phyloP scores from a whole-genome alignment of 2,113 vertebrate species.

The Pelecanoides urinatrix region DNA sequence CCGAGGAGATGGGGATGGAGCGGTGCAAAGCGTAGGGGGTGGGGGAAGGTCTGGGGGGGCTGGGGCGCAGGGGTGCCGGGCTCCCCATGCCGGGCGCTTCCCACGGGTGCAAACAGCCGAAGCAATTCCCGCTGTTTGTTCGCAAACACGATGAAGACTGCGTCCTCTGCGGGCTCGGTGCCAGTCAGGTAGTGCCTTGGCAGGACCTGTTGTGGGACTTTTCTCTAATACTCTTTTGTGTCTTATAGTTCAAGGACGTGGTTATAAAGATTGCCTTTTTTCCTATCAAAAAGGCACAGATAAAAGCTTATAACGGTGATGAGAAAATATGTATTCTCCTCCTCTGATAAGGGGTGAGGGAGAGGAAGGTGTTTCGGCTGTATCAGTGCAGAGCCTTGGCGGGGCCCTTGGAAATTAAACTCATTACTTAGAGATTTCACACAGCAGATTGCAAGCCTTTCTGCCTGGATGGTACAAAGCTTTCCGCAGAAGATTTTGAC shows the following conservation, averaged over 20 bases:
- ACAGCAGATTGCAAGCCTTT: background rate
- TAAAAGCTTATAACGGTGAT: background rate
- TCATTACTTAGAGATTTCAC: conserved; percentile 46
- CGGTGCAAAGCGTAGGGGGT: too few relatives aligned
- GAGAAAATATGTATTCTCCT: background rate
- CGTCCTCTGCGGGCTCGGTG: background rate
- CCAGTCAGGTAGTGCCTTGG: background rate
- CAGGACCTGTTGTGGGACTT: background rate
- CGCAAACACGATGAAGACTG: background rate
- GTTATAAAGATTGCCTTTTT: background rate
- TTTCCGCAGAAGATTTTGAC: background rate
- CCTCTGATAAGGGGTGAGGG: background rate
- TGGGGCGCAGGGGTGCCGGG: background rate
- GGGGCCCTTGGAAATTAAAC: conserved; percentile 62
- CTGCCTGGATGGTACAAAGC: conserved; percentile 5
- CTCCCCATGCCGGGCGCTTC: background rate
- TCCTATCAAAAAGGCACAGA: background rate
- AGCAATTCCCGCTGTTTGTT: background rate
- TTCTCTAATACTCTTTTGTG: background rate
- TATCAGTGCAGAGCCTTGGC: background rate
- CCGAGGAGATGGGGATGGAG: background rate
- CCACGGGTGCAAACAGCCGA: background rate
- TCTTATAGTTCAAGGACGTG: background rate
- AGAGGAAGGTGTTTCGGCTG: background rate
- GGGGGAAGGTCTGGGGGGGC: background rate